phyloP scores from a whole-genome alignment of 2,797 vertebrate genomes.

The Danio choprae region DNA sequence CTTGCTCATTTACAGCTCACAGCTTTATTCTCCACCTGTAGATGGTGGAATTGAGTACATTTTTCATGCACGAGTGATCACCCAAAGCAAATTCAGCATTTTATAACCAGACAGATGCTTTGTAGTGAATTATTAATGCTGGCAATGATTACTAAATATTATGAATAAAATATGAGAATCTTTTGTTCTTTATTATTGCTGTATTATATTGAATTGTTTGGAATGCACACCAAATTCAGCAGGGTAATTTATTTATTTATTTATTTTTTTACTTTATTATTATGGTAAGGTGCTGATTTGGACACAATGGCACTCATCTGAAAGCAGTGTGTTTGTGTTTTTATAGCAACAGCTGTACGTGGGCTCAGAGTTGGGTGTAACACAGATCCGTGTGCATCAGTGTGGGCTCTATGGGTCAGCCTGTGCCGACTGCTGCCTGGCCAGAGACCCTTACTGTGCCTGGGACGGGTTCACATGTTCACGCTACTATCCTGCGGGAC shows the following conservation, averaged over 20 bases:
- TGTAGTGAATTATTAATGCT: neutral
- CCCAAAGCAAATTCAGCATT: neutral
- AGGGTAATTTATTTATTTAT: neutral
- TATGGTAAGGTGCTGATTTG: neutral
- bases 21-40: conserved; percentile 41
- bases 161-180: neutral
- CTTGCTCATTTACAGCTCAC: neutral
- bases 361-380: conserved; percentile 86
- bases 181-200: neutral
- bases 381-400: conserved; percentile 91
- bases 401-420: conserved; percentile 93
- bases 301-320: conserved; percentile 1
- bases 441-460: conserved; percentile 95
- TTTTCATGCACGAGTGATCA: neutral
- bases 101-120: neutral
- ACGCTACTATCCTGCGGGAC: conserved; percentile 86
- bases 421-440: conserved; percentile 95
- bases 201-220: neutral
- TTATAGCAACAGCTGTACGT: conserved; percentile 94
- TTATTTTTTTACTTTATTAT: neutral
- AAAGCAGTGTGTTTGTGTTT: conserved; percentile 61
- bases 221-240: neutral
- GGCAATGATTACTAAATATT: neutral
- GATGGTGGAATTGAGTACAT: conserved; percentile 54
- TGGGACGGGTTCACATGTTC: conserved; percentile 97